Base-by-base conservation (phyloP, 1,140 invertebrate species). In the Temnothorax longispinosus region DNA sequence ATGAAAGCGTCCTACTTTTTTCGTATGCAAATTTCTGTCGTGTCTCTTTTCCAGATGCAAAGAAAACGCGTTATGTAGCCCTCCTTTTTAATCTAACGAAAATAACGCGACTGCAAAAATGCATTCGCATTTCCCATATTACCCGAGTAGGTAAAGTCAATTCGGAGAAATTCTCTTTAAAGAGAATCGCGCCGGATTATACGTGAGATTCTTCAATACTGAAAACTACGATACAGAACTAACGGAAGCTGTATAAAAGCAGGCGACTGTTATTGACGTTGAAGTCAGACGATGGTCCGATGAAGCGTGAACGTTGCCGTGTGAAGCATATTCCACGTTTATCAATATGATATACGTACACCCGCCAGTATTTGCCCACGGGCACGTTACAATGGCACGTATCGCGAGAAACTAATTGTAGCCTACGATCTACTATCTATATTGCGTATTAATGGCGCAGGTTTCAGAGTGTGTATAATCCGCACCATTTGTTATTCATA, bases 1-100 rank as follows among this genome's bases (percentile, higher is more conserved):
- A 7, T 50, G 27, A 41, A 75, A 74, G 32, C 18, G 41, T 60
- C 38, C 54, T 10, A 60, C 69, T 75, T 84, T 65, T 84, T 84
- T 84, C 56, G 35, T 5, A 75, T 84, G 80, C 32, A 84, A 84
- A 84, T 84, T 75, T 60, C 71, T 6, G 41, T 50, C 54, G 41
- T 13, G 18, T 50, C 69, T 69, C 77, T 71, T n/a, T 84, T 84
- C n/a, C 56, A 50, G n/a, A 32, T 10, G 67, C 38, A 54, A 60
- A n/a, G 18, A 18, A 74, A 35, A 72, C 11, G 52, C 18, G 47
- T 44, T 64, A n/a, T 11, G 50, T 15, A 0, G 10, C 32, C 8
- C 4, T 21, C 10, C n/a, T 74, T 81, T 62, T 84, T 32, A 58
- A 82, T 80, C 21, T 41, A 10, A 41, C 13, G 11, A 52, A 67